These are phyloP conservation scores for Brachystomella parvula DNA, from an alignment of 1,140 invertebrate genomes.

Conservation along the genomic window DNA sequence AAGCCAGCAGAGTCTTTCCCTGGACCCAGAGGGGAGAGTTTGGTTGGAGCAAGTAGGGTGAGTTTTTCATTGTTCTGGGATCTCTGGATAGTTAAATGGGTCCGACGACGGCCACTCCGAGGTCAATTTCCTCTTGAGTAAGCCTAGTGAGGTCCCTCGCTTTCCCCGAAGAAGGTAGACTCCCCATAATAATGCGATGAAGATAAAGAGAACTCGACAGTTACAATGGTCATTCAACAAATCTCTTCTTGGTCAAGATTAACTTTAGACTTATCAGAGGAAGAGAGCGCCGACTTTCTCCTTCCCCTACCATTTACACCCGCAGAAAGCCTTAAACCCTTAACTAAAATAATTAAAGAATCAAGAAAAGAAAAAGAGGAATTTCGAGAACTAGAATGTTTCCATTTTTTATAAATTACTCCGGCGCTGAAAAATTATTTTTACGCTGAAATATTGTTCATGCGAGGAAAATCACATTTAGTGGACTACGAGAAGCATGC, in stretches of 20 bases:
- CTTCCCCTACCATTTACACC: too few relatives aligned
- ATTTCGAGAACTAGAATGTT: too few relatives aligned
- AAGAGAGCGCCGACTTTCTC: neutral
- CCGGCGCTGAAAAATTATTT: too few relatives aligned
- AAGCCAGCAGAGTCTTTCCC: neutral
- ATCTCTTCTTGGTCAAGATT: slow-evolving; percentile 31
- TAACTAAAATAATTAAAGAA: too few relatives aligned
- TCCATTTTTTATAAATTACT: too few relatives aligned
- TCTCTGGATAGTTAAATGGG: slow-evolving; percentile 14
- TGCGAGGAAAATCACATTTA: too few relatives aligned
- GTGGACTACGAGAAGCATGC: too few relatives aligned
- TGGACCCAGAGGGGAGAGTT: neutral
- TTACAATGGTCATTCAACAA: slow-evolving; percentile 28
- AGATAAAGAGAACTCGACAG: slow-evolving; percentile 34
- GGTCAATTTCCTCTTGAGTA: slow-evolving; percentile 31
- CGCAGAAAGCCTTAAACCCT: too few relatives aligned
- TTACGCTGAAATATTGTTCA: too few relatives aligned
- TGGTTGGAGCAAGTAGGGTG: neutral
- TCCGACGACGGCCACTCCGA: slow-evolving; percentile 13
- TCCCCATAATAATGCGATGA: slow-evolving; percentile 30
- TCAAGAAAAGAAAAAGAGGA: too few relatives aligned
- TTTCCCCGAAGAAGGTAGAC: slow-evolving; percentile 17
- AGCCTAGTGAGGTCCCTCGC: neutral
- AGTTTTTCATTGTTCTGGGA: neutral
- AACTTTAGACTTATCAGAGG: slow-evolving; percentile 23